These are phyloP conservation scores for Ariopsis seemanni DNA, from an alignment of 2,113 vertebrate genomes.

Conservation along the genomic window DNA sequence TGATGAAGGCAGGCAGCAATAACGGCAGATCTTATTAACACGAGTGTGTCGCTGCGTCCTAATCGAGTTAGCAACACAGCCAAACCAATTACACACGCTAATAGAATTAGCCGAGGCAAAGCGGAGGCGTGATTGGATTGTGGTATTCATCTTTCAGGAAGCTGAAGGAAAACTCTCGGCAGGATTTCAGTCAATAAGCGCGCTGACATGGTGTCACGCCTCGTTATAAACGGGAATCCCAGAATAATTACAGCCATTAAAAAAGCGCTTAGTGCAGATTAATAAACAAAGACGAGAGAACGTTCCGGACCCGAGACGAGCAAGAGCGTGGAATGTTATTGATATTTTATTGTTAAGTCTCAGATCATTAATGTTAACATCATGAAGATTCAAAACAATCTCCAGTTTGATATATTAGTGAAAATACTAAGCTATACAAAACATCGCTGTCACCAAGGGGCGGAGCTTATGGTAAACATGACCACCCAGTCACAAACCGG, in stretches of 20 bases:
- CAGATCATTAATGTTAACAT: not conserved
- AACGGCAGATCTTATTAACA: slow-evolving; percentile 61
- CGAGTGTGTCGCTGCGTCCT: slow-evolving; percentile 53
- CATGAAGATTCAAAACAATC: not conserved
- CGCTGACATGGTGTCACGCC: slow-evolving; percentile 50
- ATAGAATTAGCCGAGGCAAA: slow-evolving; percentile 62
- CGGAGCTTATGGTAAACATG: not conserved
- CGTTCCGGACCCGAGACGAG: not conserved
- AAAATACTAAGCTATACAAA: not conserved
- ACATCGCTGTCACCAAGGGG: not conserved
- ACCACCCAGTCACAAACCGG: not conserved
- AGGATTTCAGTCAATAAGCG: slow-evolving; percentile 57
- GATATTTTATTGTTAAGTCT: not conserved
- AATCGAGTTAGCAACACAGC: slow-evolving; percentile 62
- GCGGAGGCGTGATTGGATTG: slow-evolving; percentile 56
- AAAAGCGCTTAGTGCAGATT: not conserved
- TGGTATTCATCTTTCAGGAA: slow-evolving; percentile 51
- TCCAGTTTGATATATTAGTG: not conserved
- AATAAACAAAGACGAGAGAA: not conserved
- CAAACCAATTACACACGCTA: slow-evolving; percentile 62
- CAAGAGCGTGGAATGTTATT: not conserved
- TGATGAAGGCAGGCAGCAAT: slow-evolving; percentile 57
- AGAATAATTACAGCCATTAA: slow-evolving; percentile 46
- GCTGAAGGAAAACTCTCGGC: slow-evolving; percentile 37
- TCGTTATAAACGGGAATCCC: slow-evolving; percentile 47